A percentile compares a stretch with the other conserved stretches of the same genome.
phyloP scores from a whole-genome alignment of 2,797 vertebrate genomes.

The Chaetophractus vellerosus region DNA sequence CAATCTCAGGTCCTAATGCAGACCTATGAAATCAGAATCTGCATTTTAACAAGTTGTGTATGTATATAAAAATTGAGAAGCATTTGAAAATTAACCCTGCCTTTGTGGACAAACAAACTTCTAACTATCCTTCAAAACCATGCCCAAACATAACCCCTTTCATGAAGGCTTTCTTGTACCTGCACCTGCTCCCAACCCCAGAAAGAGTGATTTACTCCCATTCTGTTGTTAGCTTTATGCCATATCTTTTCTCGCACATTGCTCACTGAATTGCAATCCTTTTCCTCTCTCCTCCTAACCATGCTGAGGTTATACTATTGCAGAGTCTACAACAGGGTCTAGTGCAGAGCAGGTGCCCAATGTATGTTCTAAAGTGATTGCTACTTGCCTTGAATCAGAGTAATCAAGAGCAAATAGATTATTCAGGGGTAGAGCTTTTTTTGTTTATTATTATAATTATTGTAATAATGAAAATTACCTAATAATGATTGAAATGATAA shows the following conservation, averaged over 20 bases:
- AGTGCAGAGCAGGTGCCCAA: neutral
- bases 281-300: neutral
- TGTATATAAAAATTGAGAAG: neutral
- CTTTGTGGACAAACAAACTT: neutral
- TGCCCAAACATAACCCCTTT: neutral
- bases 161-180: neutral
- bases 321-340: neutral
- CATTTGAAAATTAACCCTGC: slow-evolving; percentile 36
- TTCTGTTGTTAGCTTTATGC: neutral
- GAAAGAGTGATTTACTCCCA: neutral
- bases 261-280: neutral
- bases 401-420: neutral
- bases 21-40: neutral
- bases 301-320: neutral
- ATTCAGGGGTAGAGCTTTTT: too few species aligned
- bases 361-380: neutral
- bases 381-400: neutral
- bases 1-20: neutral
- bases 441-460: too few species aligned
- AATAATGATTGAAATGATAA: too few species aligned
- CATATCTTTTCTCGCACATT: neutral
- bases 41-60: neutral
- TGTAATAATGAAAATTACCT: too few species aligned
- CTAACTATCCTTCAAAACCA: neutral
- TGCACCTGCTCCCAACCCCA: neutral